phyloP scores from a whole-genome alignment of 2,113 vertebrate species.

The Oryzias curvinotus region DNA sequence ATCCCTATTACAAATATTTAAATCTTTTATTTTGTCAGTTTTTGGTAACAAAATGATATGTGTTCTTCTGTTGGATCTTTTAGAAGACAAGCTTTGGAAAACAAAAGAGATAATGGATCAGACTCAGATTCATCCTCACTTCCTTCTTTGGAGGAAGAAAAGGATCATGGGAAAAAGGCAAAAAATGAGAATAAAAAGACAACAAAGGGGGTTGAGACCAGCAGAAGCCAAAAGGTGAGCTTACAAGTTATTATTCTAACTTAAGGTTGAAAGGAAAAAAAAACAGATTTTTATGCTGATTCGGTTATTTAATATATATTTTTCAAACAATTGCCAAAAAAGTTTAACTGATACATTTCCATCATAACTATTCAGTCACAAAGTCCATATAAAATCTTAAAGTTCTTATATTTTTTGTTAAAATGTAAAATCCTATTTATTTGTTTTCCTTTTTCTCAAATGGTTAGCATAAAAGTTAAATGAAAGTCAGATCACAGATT shows the following conservation, averaged over 20 bases:
- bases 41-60: not conserved
- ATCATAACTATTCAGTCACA: no score
- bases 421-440: no score
- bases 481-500: no score
- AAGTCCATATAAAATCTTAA: no score
- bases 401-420: no score
- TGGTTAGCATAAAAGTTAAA: no score
- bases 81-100: conserved; percentile 14
- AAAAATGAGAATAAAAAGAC: conserved; percentile 23
- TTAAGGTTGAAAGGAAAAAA: not conserved
- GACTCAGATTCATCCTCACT: conserved; percentile 72
- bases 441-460: no score
- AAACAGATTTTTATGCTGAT: no score
- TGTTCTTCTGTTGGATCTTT: not conserved
- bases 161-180: conserved; percentile 14
- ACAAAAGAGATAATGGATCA: conserved; percentile 13
- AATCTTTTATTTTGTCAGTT: not conserved
- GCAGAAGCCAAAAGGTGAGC: conserved; percentile 59
- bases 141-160: conserved; percentile 66
- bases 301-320: not conserved
- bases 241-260: not conserved
- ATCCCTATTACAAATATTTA: not conserved
- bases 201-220: conserved; percentile 4
- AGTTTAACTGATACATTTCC: no score
- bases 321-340: no score